These are phyloP conservation scores for Sympetrum striolatum DNA, from an alignment of 2,888 invertebrate genomes.

Conservation along the genomic window DNA sequence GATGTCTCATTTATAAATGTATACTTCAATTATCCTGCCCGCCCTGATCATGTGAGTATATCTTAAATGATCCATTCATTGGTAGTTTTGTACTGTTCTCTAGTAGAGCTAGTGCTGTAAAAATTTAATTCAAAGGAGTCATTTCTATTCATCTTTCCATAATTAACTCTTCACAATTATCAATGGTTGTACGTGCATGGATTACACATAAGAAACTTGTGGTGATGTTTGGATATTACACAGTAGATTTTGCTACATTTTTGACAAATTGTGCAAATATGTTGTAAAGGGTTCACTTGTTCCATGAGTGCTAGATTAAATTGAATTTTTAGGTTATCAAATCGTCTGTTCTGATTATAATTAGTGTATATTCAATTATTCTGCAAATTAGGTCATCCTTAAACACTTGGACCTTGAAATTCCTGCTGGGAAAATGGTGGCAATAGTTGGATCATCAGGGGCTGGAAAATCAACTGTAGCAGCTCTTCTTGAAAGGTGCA, in stretches of 20 bases:
- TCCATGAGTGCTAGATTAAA: background rate
- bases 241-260: no score
- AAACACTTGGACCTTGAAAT: slow-evolving; percentile 82
- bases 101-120: no score
- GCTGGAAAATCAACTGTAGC: slow-evolving; percentile 96
- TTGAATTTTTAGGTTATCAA: no score
- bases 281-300: background rate
- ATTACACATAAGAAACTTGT: no score
- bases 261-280: no score
- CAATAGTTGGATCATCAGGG: slow-evolving; percentile 92
- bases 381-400: slow-evolving; percentile 70
- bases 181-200: no score
- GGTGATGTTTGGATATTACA: no score
- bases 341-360: background rate
- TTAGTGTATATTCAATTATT: slow-evolving; percentile 1
- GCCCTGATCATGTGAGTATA: slow-evolving; percentile 68
- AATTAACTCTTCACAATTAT: no score
- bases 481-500: slow-evolving; percentile 81
- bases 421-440: slow-evolving; percentile 87
- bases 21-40: slow-evolving; percentile 86
- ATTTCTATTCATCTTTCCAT: no score
- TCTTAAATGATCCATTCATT: no score
- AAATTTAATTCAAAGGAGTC: no score
- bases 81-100: no score
- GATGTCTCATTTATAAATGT: slow-evolving; percentile 87